phyloP scores from a whole-genome alignment of 2,797 vertebrate genomes.

The Rhyacichthys aspro region DNA sequence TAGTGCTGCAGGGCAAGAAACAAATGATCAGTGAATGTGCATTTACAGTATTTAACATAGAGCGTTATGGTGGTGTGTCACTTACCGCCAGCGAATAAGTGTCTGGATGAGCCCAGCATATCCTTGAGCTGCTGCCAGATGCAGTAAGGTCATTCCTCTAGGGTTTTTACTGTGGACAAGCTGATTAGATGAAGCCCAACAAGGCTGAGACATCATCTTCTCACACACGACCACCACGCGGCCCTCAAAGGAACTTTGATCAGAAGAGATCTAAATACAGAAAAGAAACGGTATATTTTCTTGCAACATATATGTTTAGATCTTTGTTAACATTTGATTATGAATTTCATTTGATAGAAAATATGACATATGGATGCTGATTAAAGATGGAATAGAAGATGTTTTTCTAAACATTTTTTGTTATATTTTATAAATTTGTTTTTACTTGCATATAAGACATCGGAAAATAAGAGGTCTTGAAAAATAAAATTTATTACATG shows the following conservation, averaged over 20 bases:
- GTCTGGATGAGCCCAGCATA: slow-evolving; percentile 98
- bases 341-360: no score
- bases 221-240: slow-evolving; percentile 97
- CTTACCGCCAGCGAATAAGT: slow-evolving; percentile 98
- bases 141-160: slow-evolving; percentile 94
- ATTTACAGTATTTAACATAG: background rate
- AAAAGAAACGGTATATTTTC: slow-evolving; percentile 1
- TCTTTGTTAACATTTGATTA: no score
- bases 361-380: no score
- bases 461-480: no score
- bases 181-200: slow-evolving; percentile 97
- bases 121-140: slow-evolving; percentile 93
- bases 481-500: no score
- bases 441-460: no score
- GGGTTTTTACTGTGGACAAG: slow-evolving; percentile 97
- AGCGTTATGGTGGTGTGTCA: slow-evolving; percentile 23
- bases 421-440: no score
- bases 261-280: slow-evolving; percentile 69
- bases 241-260: slow-evolving; percentile 92
- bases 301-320: no score
- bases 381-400: no score
- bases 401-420: no score
- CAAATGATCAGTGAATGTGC: background rate
- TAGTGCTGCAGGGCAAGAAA: slow-evolving; percentile 81
- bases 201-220: slow-evolving; percentile 98